Conservation (phyloP, 1,140 invertebrate genomes). For the Anastrepha ludens region DNA sequence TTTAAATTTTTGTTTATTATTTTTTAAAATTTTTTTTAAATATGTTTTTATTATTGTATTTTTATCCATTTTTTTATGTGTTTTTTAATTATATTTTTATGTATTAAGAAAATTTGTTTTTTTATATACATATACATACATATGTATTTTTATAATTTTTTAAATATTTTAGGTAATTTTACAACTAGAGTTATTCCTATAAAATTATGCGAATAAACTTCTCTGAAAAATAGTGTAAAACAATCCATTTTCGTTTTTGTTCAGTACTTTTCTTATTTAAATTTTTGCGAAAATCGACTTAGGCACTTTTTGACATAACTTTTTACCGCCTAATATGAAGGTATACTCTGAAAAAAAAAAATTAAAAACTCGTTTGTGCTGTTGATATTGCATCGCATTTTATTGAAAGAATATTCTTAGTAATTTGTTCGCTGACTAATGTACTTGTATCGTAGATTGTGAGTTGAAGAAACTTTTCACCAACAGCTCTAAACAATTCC, state of each 20-base stretch:
- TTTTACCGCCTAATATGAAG: background rate
- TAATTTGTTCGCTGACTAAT: constrained; percentile 7
- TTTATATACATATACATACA: no score
- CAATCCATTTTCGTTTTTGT: background rate
- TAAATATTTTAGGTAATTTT: no score
- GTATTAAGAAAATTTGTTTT: no score
- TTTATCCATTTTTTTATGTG: background rate
- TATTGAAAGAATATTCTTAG: background rate
- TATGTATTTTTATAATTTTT: no score
- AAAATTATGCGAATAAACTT: no score
- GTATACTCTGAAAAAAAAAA: background rate
- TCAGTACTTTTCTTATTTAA: background rate
- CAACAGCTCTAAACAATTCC: background rate
- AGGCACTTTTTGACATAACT: background rate
- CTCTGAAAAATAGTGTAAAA: no score
- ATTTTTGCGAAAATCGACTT: background rate
- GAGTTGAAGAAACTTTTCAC: constrained; percentile 21
- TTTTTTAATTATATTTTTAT: background rate
- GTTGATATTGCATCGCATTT: no score
- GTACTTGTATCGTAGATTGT: background rate
- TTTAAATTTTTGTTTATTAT: background rate
- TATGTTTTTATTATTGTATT: background rate
- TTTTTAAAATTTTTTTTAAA: background rate
- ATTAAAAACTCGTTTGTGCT: background rate
- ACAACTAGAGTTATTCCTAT: no score